phyloP scores from a whole-genome alignment of 2,888 invertebrate species.

The Crepidodera aurea region DNA sequence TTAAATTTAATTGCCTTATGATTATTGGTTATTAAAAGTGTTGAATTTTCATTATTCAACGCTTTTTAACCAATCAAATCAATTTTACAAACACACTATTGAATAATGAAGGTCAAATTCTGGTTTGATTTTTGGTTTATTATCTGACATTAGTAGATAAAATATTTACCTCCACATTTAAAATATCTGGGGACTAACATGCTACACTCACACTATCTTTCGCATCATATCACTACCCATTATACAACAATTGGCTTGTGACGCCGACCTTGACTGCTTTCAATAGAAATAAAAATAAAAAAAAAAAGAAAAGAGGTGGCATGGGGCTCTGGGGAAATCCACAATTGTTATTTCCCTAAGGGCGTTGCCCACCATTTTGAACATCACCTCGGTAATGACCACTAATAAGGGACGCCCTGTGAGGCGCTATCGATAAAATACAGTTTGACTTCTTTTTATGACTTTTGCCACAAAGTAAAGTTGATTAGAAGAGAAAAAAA shows the following conservation, averaged over 20 bases:
- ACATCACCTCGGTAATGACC: slow-evolving; percentile 16
- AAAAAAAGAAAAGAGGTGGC: not conserved
- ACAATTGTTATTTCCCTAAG: slow-evolving; percentile 17
- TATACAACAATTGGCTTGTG: not conserved
- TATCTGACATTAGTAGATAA: no score
- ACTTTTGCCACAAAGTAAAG: not conserved
- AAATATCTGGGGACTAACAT: no score
- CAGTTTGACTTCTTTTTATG: slow-evolving; percentile 15
- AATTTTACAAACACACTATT: no score
- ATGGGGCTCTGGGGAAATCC: not conserved
- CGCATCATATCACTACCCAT: not conserved
- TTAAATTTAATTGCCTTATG: no score
- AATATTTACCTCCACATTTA: no score
- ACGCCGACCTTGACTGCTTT: not conserved
- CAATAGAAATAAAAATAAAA: not conserved
- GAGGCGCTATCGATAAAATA: slow-evolving; percentile 5
- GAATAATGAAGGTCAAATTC: no score
- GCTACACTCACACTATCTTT: no score
- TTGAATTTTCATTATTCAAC: no score
- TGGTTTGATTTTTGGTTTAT: no score
- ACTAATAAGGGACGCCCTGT: slow-evolving; percentile 5
- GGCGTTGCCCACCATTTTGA: not conserved
- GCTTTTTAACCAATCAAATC: no score
- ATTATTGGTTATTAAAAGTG: no score
- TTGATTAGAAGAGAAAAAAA: no score